Evolutionary conservation across 2,797 vertebrate genomes (phyloP).

Genomic region (Erpetoichthys calabaricus): DNA sequence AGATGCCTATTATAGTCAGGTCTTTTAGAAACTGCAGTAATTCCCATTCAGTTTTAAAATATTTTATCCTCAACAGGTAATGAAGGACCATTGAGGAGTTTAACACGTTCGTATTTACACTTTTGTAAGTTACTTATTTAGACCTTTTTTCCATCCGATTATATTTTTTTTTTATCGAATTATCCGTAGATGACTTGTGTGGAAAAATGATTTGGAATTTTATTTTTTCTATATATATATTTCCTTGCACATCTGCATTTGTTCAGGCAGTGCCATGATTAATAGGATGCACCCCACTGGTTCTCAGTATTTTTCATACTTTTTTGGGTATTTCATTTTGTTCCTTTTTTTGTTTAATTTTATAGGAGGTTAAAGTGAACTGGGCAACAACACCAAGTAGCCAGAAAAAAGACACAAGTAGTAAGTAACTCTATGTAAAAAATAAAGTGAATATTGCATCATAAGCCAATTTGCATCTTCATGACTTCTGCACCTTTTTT

Average conservation of each 20-base stretch:
- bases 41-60: constrained; percentile 23
- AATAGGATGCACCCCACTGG: too few species aligned
- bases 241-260: too few species aligned
- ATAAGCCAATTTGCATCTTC: too few species aligned
- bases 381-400: constrained; percentile 98
- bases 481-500: too few species aligned
- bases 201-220: too few species aligned
- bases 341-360: constrained; percentile 31
- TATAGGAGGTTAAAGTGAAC: constrained; percentile 97
- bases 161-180: constrained; percentile 24
- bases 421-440: constrained; percentile 53
- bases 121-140: constrained; percentile 59
- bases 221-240: too few species aligned
- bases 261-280: too few species aligned
- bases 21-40: not conserved
- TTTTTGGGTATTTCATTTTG: constrained; percentile 14
- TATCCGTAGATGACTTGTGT: not conserved
- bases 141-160: constrained; percentile 39
- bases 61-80: constrained; percentile 66
- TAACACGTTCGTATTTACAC: constrained; percentile 56
- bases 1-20: too few species aligned
- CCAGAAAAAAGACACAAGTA: constrained; percentile 99
- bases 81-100: constrained; percentile 65
- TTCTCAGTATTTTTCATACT: too few species aligned
- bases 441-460: too few species aligned